A percentile compares a stretch with the other conserved stretches of the same genome.
Evolutionary conservation across 2,888 invertebrate species (phyloP).

Genomic region (Plebejus anna): DNA sequence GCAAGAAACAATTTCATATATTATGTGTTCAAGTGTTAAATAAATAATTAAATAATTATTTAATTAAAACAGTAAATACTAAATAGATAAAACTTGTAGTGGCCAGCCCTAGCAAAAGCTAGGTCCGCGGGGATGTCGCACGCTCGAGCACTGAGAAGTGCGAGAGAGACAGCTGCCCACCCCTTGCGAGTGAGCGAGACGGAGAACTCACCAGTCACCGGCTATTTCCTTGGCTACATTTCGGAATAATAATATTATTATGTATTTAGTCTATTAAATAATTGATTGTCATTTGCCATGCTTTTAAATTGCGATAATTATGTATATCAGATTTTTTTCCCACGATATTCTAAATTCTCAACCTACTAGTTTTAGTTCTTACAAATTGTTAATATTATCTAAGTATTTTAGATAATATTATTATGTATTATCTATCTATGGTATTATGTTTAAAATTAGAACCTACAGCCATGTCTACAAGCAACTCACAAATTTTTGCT

Average conservation of each 20-base stretch:
- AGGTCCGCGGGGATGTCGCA: conserved; percentile 75
- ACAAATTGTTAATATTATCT: no score
- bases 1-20: not conserved
- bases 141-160: conserved; percentile 71
- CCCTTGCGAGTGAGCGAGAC: conserved; percentile 48
- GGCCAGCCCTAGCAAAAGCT: conserved; percentile 52
- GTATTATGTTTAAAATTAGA: no score
- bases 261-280: not conserved
- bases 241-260: conserved; percentile 39
- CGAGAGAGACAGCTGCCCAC: conserved; percentile 50
- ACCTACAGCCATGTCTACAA: no score
- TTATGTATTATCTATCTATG: no score
- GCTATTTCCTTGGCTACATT: conserved; percentile 47
- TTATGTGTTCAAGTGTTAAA: not conserved
- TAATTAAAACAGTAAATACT: not conserved
- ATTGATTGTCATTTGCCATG: conserved; percentile 29
- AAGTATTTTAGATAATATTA: no score
- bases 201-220: conserved; percentile 38
- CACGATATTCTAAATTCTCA: not conserved
- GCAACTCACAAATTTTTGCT: no score
- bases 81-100: conserved; percentile 23
- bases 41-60: not conserved
- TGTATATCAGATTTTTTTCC: not conserved
- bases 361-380: not conserved
- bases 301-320: not conserved